phyloP scores from a whole-genome alignment of 2,888 invertebrate species.

The Cantharis nigra region DNA sequence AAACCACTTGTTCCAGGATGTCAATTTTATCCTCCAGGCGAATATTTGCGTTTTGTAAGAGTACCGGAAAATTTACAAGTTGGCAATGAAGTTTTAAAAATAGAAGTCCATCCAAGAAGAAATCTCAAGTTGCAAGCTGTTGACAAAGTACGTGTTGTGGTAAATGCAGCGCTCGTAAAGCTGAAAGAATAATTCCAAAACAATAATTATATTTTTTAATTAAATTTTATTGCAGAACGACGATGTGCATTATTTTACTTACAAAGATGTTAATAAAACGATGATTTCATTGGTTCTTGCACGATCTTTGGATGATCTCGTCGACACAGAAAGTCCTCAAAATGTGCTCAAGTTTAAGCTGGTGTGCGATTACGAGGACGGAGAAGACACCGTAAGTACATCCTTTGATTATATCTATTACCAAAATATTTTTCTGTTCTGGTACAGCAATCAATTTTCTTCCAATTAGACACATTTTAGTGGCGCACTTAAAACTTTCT shows the following conservation, averaged over 20 bases:
- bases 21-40: slow-evolving; percentile 82
- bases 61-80: slow-evolving; percentile 80
- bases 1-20: slow-evolving; percentile 77
- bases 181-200: neutral
- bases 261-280: slow-evolving; percentile 75
- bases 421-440: neutral
- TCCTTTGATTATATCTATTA: neutral
- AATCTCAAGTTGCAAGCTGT: slow-evolving; percentile 73
- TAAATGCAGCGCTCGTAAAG: neutral
- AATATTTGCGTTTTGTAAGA: slow-evolving; percentile 82
- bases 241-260: slow-evolving; percentile 73
- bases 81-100: slow-evolving; percentile 76
- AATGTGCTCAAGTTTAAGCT: slow-evolving; percentile 83
- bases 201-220: neutral
- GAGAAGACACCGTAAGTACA: slow-evolving; percentile 67
- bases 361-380: slow-evolving; percentile 72
- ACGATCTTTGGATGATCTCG: slow-evolving; percentile 77
- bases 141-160: slow-evolving; percentile 59
- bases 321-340: slow-evolving; percentile 79
- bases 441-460: neutral
- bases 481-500: neutral
- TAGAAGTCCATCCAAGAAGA: slow-evolving; percentile 83
- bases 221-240: slow-evolving; percentile 59
- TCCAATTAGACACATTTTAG: neutral
- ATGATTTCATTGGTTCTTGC: slow-evolving; percentile 77